Percentiles rank a stretch among this genome's conserved stretches.
These are phyloP conservation scores for Petroica traversi DNA, from an alignment of 2,113 vertebrate genomes.

Conservation along the genomic window DNA sequence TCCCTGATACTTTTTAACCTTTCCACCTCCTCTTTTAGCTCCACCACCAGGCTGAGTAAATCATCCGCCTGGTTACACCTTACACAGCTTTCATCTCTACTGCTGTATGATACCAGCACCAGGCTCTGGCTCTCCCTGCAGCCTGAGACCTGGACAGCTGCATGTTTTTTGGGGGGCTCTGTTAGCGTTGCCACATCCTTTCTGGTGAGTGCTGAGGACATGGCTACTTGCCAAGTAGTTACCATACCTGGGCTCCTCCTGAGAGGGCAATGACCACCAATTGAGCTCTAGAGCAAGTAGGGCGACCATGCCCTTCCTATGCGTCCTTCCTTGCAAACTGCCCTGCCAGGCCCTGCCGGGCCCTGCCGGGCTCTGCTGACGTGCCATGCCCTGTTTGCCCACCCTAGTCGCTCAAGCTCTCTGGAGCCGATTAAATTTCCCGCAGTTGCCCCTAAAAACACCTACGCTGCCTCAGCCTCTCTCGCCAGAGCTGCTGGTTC, in stretches of 20 bases:
- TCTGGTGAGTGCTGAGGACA: neutral
- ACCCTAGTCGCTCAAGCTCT: neutral
- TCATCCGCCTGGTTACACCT: neutral
- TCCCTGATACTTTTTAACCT: neutral
- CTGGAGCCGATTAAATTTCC: neutral
- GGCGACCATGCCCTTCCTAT: neutral
- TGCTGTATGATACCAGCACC: neutral
- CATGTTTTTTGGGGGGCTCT: neutral
- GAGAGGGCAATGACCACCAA: neutral
- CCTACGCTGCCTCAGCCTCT: rapidly evolving
- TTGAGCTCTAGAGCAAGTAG: neutral
- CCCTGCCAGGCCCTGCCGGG: neutral
- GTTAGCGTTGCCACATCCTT: neutral
- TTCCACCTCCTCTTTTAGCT: neutral
- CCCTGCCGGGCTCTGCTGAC: neutral
- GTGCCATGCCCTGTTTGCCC: neutral
- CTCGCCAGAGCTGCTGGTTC: neutral
- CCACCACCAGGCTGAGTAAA: neutral
- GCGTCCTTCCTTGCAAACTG: neutral
- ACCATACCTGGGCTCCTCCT: neutral
- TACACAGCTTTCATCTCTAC: neutral
- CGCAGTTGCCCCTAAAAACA: neutral
- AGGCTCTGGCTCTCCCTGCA: neutral
- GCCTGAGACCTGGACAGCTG: neutral
- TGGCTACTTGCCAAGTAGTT: neutral